A percentile compares a stretch with the other conserved stretches of the same genome.
These are phyloP conservation scores for Epinotia bilunana DNA, from an alignment of 2,888 invertebrate species.

Conservation along the genomic window DNA sequence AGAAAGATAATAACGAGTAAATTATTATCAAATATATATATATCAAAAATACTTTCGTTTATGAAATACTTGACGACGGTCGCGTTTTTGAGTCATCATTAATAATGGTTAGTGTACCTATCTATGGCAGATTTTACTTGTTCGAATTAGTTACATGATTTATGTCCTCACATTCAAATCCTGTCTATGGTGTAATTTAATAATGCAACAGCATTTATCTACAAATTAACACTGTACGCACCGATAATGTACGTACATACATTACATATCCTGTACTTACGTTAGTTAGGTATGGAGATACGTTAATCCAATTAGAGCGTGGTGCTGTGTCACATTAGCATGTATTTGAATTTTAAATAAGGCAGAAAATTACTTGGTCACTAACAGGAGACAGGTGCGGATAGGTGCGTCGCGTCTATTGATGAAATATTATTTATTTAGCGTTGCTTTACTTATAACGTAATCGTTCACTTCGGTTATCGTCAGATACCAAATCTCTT, in stretches of 20 bases:
- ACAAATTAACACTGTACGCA: constrained; percentile 35
- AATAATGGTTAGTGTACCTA: neutral
- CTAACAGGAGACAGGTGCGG: constrained; percentile 41
- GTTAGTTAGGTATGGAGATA: constrained; percentile 31
- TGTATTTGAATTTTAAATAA: constrained; percentile 44
- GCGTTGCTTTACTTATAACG: constrained; percentile 8
- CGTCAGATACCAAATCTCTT: no score
- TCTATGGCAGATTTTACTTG: neutral
- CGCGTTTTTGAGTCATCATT: neutral
- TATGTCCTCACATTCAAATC: neutral
- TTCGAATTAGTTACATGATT: neutral
- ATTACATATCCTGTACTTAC: constrained; percentile 30
- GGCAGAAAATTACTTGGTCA: constrained; percentile 44
- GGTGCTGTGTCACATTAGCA: constrained; percentile 43
- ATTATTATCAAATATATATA: no score
- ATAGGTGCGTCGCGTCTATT: constrained; percentile 32
- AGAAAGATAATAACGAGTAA: no score
- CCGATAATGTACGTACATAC: constrained; percentile 41
- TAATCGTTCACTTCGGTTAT: neutral
- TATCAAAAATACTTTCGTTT: neutral
- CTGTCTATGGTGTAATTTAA: constrained; percentile 24
- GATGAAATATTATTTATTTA: constrained; percentile 7
- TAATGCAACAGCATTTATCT: constrained; percentile 29
- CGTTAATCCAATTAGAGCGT: constrained; percentile 44
- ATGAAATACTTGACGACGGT: neutral